Conservation (phyloP, 2,797 vertebrate genomes). For the Leptatherina wallacei region DNA sequence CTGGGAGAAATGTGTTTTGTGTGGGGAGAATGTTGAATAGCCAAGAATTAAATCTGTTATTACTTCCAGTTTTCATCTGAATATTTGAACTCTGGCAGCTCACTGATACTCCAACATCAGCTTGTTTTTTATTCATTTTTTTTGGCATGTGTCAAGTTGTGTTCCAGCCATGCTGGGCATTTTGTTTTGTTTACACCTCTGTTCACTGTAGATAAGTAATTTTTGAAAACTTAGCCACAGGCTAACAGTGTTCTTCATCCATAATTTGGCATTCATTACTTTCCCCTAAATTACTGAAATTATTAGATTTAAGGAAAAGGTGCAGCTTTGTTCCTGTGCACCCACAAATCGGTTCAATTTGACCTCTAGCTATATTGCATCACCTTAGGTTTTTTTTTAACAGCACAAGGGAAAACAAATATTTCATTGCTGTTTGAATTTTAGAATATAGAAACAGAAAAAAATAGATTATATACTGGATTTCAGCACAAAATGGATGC, state of each 20-base stretch:
- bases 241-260: conserved; percentile 35
- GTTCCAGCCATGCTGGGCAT: conserved; percentile 35
- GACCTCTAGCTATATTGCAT: background rate
- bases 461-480: background rate
- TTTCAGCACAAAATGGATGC: background rate
- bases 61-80: conserved; percentile 41
- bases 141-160: conserved; percentile 31
- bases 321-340: conserved; percentile 18
- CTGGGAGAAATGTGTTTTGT: conserved; percentile 18
- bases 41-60: conserved; percentile 14
- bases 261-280: conserved; percentile 29
- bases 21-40: conserved; percentile 20
- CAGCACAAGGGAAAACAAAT: too few relatives aligned
- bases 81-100: conserved; percentile 32
- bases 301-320: conserved; percentile 30
- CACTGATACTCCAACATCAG: conserved; percentile 24
- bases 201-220: conserved; percentile 44
- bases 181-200: conserved; percentile 65
- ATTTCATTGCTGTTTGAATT: background rate
- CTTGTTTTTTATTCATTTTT: conserved; percentile 16
- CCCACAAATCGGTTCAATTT: background rate
- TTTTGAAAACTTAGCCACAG: conserved; percentile 43
- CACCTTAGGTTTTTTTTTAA: background rate
- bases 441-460: background rate
- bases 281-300: conserved; percentile 23